Conservation (phyloP, 1,140 invertebrate species). For the Pseudomyrmex gracilis region DNA sequence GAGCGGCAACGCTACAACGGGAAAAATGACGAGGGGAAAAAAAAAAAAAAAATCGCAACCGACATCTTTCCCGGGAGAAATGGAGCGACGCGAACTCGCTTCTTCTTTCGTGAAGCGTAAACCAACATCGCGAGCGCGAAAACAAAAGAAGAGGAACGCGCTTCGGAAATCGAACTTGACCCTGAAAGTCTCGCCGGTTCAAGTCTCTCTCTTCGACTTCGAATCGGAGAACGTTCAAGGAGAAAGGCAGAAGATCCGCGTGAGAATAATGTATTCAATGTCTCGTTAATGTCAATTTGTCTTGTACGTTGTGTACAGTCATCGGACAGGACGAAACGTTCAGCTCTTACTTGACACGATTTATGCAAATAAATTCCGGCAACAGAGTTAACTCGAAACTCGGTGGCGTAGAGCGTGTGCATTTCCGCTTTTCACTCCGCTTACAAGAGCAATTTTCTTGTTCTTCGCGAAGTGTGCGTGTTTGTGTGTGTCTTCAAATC, state of each 20-base stretch:
- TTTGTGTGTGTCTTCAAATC: slow-evolving; percentile 7
- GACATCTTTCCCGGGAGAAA: slow-evolving; percentile 31
- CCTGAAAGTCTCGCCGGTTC: slow-evolving; percentile 6
- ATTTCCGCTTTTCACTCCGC: background rate
- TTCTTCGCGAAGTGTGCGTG: slow-evolving; percentile 30
- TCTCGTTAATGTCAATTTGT: slow-evolving; percentile 27
- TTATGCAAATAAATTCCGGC: background rate
- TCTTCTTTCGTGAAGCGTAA: slow-evolving; percentile 15
- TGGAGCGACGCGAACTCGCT: slow-evolving; percentile 41
- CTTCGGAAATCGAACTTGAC: slow-evolving; percentile 62
- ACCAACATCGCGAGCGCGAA: background rate
- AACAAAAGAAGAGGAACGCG: background rate
- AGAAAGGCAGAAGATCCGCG: slow-evolving; percentile 54
- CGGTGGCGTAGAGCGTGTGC: background rate
- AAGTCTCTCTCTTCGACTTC: background rate
- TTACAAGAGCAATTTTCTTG: background rate
- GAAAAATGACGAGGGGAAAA: background rate
- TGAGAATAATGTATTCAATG: background rate
- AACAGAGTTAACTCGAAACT: slow-evolving; percentile 32
- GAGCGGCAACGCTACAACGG: background rate
- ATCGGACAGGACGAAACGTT: background rate
- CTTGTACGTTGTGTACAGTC: background rate
- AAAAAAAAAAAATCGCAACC: slow-evolving; percentile 14
- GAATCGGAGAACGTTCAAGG: slow-evolving; percentile 13
- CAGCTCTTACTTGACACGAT: slow-evolving; percentile 42